A percentile compares a stretch with the other conserved stretches of the same genome.
These are phyloP conservation scores for Andrena fulva DNA, from an alignment of 2,888 invertebrate species.

Conservation along the genomic window DNA sequence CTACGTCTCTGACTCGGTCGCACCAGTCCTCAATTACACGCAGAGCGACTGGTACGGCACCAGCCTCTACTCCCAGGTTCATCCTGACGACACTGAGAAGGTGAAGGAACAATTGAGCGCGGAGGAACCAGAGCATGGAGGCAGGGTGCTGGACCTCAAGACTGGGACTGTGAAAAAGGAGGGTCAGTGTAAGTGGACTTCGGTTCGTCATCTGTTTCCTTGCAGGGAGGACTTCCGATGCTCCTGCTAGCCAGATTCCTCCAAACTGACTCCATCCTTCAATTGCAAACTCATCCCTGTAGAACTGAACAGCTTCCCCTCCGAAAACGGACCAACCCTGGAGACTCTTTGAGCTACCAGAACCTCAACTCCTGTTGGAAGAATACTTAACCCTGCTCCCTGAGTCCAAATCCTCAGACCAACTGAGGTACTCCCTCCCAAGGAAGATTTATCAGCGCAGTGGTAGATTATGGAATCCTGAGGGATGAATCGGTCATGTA, in stretches of 20 bases:
- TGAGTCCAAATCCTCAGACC: no score
- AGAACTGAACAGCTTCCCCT: no score
- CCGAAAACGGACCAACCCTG: no score
- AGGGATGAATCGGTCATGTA: background rate
- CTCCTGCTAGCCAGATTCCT: background rate
- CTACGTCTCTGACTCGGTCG: constrained; percentile 99
- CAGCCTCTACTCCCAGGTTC: constrained; percentile 97
- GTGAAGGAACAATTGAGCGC: constrained; percentile 99
- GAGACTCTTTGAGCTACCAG: no score
- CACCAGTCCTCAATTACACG: constrained; percentile 98
- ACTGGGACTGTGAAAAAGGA: constrained; percentile 99
- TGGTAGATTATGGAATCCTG: background rate
- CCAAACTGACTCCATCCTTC: background rate
- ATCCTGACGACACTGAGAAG: constrained; percentile 98
- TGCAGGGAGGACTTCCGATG: background rate
- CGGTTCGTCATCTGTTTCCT: background rate
- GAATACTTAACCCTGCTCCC: no score
- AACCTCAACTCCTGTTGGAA: no score
- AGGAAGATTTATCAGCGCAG: background rate
- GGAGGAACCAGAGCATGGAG: constrained; percentile 97
- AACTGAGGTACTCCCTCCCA: background rate
- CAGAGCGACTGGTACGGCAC: constrained; percentile 99
- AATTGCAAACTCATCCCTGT: background rate
- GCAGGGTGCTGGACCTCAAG: constrained; percentile 98
- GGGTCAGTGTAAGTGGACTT: constrained; percentile 93